Evolutionary conservation across 2,113 vertebrate species (phyloP).

Genomic region (Eptesicus fuscus): DNA sequence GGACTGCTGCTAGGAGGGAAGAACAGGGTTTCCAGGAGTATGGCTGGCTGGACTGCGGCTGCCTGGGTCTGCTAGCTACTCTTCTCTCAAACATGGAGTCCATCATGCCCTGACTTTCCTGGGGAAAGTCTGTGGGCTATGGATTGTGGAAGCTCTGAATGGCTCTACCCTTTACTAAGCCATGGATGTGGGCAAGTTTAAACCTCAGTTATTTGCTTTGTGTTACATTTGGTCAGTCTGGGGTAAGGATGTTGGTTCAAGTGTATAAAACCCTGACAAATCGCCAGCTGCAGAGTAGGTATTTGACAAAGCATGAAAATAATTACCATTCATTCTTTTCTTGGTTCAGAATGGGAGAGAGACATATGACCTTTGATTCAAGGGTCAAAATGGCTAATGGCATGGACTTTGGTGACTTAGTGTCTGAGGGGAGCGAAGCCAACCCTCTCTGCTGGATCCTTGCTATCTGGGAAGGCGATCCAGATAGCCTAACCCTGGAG

Average conservation of each 20-base stretch:
- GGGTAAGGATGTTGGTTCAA: neutral
- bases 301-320: fast-evolving
- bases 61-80: neutral
- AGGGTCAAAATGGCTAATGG: neutral
- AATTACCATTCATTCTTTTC: neutral
- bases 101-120: neutral
- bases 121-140: neutral
- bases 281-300: fast-evolving
- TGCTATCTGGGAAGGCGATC: neutral
- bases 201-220: neutral
- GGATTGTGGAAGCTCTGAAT: neutral
- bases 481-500: no score
- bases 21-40: fast-evolving
- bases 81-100: neutral
- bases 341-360: neutral
- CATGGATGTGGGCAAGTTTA: neutral
- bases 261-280: neutral
- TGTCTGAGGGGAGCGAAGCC: neutral
- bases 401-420: neutral
- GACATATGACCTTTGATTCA: neutral
- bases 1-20: neutral
- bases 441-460: neutral
- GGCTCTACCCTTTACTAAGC: neutral
- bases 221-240: neutral
- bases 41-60: neutral